Conservation (phyloP, 2,888 invertebrate genomes). For the Ctenicera cuprea region DNA sequence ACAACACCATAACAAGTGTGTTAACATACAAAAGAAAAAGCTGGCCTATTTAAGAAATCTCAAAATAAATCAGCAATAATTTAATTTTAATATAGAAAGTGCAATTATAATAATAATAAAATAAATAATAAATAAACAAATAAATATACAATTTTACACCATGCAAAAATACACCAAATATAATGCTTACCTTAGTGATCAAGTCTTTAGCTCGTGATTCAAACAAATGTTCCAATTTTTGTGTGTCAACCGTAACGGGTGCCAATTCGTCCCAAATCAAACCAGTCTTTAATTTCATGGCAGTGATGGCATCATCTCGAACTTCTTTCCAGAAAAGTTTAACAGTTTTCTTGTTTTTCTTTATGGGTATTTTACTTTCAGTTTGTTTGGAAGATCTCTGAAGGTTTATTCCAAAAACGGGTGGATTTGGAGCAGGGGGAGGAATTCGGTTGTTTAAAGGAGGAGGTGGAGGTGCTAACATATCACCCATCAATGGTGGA, state of each 20-base stretch:
- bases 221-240: conserved; percentile 96
- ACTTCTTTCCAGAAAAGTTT: conserved; percentile 99
- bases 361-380: conserved; percentile 75
- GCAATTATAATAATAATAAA: too few species aligned
- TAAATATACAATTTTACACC: conserved; percentile 15
- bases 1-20: conserved; percentile 27
- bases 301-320: conserved; percentile 83
- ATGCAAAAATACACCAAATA: neutral
- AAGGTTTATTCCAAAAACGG: conserved; percentile 72
- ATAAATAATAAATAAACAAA: too few species aligned
- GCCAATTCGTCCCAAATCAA: conserved; percentile 95
- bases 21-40: conserved; percentile 30
- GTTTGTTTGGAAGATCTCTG: conserved; percentile 63
- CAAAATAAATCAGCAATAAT: conserved; percentile 24
- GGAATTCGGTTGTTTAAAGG: conserved; percentile 72
- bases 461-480: conserved; percentile 75
- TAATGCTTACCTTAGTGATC: conserved; percentile 87
- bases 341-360: conserved; percentile 96
- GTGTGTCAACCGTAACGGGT: conserved; percentile 90
- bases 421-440: conserved; percentile 71
- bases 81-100: conserved; percentile 20
- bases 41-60: conserved; percentile 28
- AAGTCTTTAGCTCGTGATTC: conserved; percentile 97
- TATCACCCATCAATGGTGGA: conserved; percentile 74
- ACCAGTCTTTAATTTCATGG: conserved; percentile 75